Percentiles rank a stretch among this genome's conserved stretches.
phyloP scores from a whole-genome alignment of 2,888 invertebrate genomes.

The Eilema griseolum region DNA sequence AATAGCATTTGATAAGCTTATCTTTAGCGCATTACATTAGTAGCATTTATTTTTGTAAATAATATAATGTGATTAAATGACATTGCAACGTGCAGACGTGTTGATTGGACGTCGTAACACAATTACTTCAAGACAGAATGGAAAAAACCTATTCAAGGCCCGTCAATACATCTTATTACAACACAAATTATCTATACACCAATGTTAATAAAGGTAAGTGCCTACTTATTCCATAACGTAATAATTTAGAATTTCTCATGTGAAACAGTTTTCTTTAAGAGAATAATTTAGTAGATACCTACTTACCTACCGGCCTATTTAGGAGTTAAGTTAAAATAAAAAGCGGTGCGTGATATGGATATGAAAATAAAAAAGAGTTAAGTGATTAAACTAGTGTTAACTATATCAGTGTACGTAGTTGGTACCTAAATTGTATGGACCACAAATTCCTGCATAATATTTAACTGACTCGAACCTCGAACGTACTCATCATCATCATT shows the following conservation, averaged over 20 bases:
- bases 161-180: slow-evolving; percentile 71
- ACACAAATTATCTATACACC: slow-evolving; percentile 75
- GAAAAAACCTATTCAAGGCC: slow-evolving; percentile 61
- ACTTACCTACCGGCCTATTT: no score
- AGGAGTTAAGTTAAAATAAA: no score
- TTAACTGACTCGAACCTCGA: no score
- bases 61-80: slow-evolving; percentile 28
- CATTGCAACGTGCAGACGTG: slow-evolving; percentile 25
- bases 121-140: slow-evolving; percentile 52
- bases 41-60: slow-evolving; percentile 45
- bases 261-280: not conserved
- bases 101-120: slow-evolving; percentile 20
- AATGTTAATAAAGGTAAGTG: slow-evolving; percentile 75
- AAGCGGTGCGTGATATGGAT: not conserved
- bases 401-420: no score
- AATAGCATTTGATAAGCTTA: slow-evolving; percentile 51
- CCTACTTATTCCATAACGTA: not conserved
- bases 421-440: no score
- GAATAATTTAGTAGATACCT: not conserved
- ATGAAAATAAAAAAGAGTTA: no score
- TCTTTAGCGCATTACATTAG: slow-evolving; percentile 50
- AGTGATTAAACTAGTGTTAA: not conserved
- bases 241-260: not conserved
- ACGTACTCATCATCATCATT: no score
- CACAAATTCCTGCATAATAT: no score